phyloP scores from a whole-genome alignment of 2,113 vertebrate species.

The Mastomys coucha region DNA sequence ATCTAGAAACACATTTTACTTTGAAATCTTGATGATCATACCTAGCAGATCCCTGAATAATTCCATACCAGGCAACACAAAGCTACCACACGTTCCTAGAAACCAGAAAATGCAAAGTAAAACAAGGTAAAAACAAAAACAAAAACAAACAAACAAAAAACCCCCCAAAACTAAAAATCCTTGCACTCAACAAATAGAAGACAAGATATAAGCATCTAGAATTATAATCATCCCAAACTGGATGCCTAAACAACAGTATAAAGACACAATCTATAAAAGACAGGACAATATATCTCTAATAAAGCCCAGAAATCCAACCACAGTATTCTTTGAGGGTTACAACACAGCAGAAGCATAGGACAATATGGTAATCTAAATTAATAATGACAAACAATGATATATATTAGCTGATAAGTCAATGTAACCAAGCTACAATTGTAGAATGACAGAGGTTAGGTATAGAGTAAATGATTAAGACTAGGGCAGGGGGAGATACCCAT shows the following conservation, averaged over 20 bases:
- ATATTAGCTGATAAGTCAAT: neutral
- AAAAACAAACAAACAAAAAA: neutral
- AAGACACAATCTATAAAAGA: neutral
- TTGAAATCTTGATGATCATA: neutral
- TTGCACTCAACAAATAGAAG: neutral
- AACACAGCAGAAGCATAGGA: neutral
- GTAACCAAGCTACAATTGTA: neutral
- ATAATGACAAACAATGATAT: neutral
- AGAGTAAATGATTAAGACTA: neutral
- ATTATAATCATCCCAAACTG: neutral
- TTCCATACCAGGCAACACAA: neutral
- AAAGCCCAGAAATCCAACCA: neutral
- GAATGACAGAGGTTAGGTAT: neutral
- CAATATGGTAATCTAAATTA: neutral
- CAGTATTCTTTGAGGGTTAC: neutral
- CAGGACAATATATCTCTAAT: neutral
- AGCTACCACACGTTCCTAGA: neutral
- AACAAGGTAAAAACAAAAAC: neutral
- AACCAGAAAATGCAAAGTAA: neutral
- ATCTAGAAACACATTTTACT: neutral
- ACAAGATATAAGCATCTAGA: neutral
- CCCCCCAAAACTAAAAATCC: neutral
- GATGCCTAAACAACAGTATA: neutral
- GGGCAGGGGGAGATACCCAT: neutral
- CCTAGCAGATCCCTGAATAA: neutral